Conservation (phyloP, 2,113 vertebrate species). For the Pygoscelis adeliae region DNA sequence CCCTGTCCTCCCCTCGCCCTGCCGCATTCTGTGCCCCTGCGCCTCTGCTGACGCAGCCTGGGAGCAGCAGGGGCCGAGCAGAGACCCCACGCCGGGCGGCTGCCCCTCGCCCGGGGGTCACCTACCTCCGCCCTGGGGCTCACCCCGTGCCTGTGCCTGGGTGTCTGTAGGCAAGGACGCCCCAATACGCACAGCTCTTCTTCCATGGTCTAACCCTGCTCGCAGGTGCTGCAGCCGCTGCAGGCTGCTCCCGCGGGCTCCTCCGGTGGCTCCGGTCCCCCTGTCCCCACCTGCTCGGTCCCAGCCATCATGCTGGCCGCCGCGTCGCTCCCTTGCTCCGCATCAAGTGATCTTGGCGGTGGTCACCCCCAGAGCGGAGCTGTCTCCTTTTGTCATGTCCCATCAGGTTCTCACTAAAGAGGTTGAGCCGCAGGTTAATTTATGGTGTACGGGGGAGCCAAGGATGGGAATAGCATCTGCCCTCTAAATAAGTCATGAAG, state of each 20-base stretch:
- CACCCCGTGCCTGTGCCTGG: accelerated
- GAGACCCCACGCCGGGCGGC: accelerated
- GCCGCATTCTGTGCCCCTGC: accelerated
- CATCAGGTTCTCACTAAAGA: neutral
- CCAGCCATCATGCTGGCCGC: accelerated
- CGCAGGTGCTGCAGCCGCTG: neutral
- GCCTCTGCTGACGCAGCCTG: neutral
- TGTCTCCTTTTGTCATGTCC: neutral
- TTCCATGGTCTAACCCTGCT: accelerated
- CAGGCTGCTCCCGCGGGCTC: neutral
- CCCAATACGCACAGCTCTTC: accelerated
- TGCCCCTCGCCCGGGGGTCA: accelerated
- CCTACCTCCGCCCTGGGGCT: neutral
- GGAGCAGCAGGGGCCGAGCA: accelerated
- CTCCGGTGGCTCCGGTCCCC: accelerated
- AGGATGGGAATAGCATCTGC: slow-evolving; percentile 10
- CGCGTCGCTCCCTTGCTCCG: accelerated
- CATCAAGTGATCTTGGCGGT: accelerated
- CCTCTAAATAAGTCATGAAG: slow-evolving; percentile 71
- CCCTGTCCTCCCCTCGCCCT: neutral
- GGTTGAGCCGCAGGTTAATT: neutral
- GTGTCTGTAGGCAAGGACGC: neutral
- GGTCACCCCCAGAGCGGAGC: neutral
- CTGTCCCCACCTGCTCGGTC: neutral
- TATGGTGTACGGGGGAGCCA: neutral